A percentile compares a stretch with the other conserved stretches of the same genome.
Evolutionary conservation across 2,797 vertebrate species (phyloP).

Genomic region (Caiman crocodilus): DNA sequence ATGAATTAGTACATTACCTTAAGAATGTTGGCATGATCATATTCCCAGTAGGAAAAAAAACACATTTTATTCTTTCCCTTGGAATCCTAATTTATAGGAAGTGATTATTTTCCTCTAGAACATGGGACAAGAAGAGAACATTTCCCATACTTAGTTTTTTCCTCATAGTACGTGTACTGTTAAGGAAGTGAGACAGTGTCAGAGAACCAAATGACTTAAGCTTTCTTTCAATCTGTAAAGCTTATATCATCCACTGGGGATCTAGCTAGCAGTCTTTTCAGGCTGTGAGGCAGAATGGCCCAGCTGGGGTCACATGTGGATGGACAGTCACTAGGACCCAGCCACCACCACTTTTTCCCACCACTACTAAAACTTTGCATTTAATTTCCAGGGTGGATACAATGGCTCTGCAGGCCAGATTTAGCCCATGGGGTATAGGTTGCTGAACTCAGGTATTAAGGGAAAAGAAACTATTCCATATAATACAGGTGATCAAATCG

Average conservation of each 20-base stretch:
- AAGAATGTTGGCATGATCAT: constrained; percentile 11
- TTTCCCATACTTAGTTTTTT: neutral
- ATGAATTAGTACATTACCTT: neutral
- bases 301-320: too few species aligned
- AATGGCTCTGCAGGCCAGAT: too few species aligned
- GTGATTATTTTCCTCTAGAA: neutral
- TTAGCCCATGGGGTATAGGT: too few species aligned
- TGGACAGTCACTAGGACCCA: too few species aligned
- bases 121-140: neutral
- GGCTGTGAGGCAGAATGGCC: too few species aligned
- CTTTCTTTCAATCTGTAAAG: neutral
- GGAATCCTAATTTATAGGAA: neutral
- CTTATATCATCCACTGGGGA: rapidly evolving
- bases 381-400: too few species aligned
- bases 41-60: neutral
- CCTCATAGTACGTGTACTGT: rapidly evolving
- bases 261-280: too few species aligned
- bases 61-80: neutral
- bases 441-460: neutral
- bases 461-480: neutral
- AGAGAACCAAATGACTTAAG: neutral
- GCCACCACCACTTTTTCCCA: too few species aligned
- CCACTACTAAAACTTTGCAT: too few species aligned
- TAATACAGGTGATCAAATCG: neutral
- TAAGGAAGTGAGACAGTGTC: neutral